Conservation (phyloP, 2,113 vertebrate species). For the Mormyrus iriodes region DNA sequence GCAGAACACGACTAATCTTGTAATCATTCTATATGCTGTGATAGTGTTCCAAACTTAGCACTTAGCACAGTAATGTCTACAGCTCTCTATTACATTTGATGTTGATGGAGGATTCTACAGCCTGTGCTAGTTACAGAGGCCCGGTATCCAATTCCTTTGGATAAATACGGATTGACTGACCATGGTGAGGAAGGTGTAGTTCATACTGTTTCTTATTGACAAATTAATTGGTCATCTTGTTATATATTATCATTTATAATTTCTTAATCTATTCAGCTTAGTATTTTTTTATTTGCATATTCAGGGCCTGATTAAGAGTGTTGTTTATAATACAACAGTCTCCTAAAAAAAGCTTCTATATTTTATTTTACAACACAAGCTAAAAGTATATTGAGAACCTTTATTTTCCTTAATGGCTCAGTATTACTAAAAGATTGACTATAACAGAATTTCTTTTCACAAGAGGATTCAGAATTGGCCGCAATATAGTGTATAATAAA, state of each 20-base stretch:
- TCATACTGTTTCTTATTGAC: not conserved
- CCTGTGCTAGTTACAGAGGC: not conserved
- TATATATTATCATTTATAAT: not conserved
- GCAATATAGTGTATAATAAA: not conserved
- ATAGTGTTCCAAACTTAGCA: not conserved
- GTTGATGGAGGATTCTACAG: conserved; percentile 11
- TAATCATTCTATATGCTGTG: conserved; percentile 2
- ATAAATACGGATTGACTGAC: not conserved
- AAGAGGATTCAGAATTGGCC: not conserved
- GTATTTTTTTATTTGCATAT: conserved; percentile 1
- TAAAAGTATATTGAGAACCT: not conserved
- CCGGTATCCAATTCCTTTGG: not conserved
- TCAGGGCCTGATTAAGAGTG: not conserved
- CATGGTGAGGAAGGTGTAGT: not conserved
- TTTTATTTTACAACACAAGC: not conserved
- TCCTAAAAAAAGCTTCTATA: not conserved
- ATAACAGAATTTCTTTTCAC: not conserved
- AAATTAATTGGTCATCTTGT: not conserved
- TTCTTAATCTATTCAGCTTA: not conserved
- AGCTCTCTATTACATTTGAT: conserved; percentile 6
- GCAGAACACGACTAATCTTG: not conserved
- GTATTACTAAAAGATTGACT: not conserved
- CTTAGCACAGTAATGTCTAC: not conserved
- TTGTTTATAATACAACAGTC: not conserved
- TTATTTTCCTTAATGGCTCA: not conserved